Evolutionary conservation across 2,113 vertebrate species (phyloP).

Genomic region (Todiramphus chloris): DNA sequence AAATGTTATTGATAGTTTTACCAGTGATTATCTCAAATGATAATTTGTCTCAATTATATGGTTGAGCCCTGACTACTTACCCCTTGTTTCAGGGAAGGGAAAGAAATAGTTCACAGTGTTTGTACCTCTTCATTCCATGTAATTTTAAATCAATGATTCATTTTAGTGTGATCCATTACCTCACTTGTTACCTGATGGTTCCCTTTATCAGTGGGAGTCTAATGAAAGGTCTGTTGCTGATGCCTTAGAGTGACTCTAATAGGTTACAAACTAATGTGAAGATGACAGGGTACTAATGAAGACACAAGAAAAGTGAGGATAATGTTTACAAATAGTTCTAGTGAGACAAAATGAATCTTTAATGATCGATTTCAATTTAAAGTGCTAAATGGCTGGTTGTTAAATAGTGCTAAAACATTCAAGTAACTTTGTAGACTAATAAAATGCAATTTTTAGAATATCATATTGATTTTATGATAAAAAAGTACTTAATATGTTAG

Average conservation of each 20-base stretch:
- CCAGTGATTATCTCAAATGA: not conserved
- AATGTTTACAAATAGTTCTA: constrained; percentile 42
- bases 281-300: constrained; percentile 36
- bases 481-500: constrained; percentile 31
- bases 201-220: not conserved
- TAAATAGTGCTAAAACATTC: constrained; percentile 53
- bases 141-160: constrained; percentile 25
- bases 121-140: not conserved
- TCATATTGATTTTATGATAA: constrained; percentile 45
- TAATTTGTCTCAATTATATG: not conserved
- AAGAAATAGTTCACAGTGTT: not conserved
- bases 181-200: not conserved
- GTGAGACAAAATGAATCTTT: constrained; percentile 33
- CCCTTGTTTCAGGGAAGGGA: not conserved
- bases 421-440: constrained; percentile 12
- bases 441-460: constrained; percentile 52
- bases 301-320: not conserved
- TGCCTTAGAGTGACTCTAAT: not conserved
- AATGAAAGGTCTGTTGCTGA: not conserved
- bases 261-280: constrained; percentile 11
- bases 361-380: constrained; percentile 55
- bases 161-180: not conserved
- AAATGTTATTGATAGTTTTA: not conserved
- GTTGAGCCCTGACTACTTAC: not conserved
- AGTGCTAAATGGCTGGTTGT: constrained; percentile 14